A percentile compares a stretch with the other conserved stretches of the same genome.
phyloP scores from a whole-genome alignment of 1,140 invertebrate species.

The Cotesia vestalis region DNA sequence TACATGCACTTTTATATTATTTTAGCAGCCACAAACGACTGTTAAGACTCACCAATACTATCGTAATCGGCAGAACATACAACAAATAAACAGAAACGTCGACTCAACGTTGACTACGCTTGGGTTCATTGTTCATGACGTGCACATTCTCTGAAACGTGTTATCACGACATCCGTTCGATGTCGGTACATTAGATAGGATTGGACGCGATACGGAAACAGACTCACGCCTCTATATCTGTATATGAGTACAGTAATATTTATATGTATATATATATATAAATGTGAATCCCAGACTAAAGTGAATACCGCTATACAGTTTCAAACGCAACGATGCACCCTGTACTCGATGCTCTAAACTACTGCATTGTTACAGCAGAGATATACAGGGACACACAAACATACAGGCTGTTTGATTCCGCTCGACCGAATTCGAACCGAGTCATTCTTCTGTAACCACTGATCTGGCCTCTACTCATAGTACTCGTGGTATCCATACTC shows the following conservation, averaged over 20 bases:
- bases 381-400: background rate
- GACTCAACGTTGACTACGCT: slow-evolving; percentile 18
- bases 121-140: slow-evolving; percentile 43
- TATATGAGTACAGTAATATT: slow-evolving; percentile 1
- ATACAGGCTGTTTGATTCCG: slow-evolving; percentile 18
- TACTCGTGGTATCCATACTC: background rate
- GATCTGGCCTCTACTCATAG: slow-evolving; percentile 10
- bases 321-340: slow-evolving; percentile 12
- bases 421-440: slow-evolving; percentile 27
- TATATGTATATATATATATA: slow-evolving; percentile 3
- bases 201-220: slow-evolving; percentile 40
- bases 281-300: too few species aligned
- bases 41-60: too few species aligned
- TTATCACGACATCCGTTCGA: slow-evolving; percentile 56
- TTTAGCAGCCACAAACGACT: too few species aligned
- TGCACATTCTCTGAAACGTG: slow-evolving; percentile 43
- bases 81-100: slow-evolving; percentile 1
- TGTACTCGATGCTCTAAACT: too few species aligned
- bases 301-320: background rate
- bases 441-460: slow-evolving; percentile 17
- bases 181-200: slow-evolving; percentile 50
- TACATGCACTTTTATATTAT: background rate
- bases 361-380: background rate
- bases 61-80: background rate
- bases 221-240: slow-evolving; percentile 41